Conservation (phyloP, 1,140 invertebrate species). For the Heliconius eleuchia region DNA sequence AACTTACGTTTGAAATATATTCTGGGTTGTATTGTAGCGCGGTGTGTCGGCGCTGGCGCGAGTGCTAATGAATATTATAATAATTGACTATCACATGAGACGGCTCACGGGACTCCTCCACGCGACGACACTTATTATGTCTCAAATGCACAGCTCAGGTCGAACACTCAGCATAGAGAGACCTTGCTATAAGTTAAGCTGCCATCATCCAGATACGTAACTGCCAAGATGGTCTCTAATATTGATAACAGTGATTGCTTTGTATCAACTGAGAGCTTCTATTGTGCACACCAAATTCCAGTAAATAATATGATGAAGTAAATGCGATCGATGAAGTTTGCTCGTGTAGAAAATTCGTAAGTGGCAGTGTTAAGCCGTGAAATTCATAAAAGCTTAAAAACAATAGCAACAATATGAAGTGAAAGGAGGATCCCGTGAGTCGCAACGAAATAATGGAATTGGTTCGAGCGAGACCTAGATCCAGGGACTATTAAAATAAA, state of each 20-base stretch:
- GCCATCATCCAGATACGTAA: no score
- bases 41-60: slow-evolving; percentile 46
- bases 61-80: slow-evolving; percentile 62
- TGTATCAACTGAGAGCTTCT: neutral
- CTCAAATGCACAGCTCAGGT: neutral
- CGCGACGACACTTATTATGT: neutral
- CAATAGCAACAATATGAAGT: slow-evolving; percentile 5
- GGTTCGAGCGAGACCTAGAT: slow-evolving; percentile 14
- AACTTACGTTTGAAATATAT: neutral
- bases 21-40: slow-evolving; percentile 44
- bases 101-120: slow-evolving; percentile 16
- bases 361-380: slow-evolving; percentile 27
- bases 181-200: no score
- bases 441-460: slow-evolving; percentile 20
- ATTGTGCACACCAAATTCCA: neutral
- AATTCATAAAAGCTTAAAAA: neutral
- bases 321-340: slow-evolving; percentile 23
- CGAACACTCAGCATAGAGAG: neutral
- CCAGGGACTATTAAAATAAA: neutral
- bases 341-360: slow-evolving; percentile 11
- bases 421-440: slow-evolving; percentile 17
- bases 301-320: slow-evolving; percentile 1
- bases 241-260: neutral
- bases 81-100: slow-evolving; percentile 71
- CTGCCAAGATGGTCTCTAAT: no score